phyloP scores from a whole-genome alignment of 2,113 vertebrate genomes.

The Thymallus thymallus region DNA sequence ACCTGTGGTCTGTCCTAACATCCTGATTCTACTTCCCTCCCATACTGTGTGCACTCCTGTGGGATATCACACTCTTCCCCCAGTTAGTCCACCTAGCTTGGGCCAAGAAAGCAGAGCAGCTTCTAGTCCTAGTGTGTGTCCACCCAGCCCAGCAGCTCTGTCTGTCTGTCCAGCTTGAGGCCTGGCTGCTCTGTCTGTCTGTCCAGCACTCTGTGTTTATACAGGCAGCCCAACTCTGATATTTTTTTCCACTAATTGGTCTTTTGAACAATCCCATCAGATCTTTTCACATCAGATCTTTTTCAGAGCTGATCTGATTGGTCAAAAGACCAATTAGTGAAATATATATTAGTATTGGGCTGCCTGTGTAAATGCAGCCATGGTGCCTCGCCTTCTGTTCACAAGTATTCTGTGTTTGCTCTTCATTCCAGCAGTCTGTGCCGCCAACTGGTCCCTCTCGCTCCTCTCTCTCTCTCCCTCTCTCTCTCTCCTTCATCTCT shows the following conservation, averaged over 20 bases:
- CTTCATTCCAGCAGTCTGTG: conserved; percentile 45
- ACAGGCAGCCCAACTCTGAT: too few relatives aligned
- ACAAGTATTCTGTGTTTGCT: conserved; percentile 52
- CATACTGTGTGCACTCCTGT: not conserved
- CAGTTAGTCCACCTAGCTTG: not conserved
- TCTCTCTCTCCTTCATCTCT: conserved; percentile 44
- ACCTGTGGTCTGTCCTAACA: not conserved
- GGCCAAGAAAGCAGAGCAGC: not conserved
- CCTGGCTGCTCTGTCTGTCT: conserved; percentile 43
- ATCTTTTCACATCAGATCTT: too few relatives aligned
- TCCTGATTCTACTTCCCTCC: not conserved
- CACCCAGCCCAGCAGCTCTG: conserved; percentile 18
- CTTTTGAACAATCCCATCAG: too few relatives aligned
- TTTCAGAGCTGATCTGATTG: too few relatives aligned
- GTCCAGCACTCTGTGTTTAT: conserved; percentile 27
- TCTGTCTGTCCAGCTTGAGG: conserved; percentile 42
- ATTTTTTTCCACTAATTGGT: too few relatives aligned
- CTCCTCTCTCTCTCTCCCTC: conserved; percentile 37
- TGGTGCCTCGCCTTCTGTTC: conserved; percentile 68
- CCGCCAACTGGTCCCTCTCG: conserved; percentile 56
- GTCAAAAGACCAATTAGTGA: too few relatives aligned
- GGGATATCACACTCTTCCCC: not conserved
- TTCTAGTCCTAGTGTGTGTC: not conserved
- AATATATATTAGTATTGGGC: too few relatives aligned
- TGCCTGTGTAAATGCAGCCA: too few relatives aligned